These are phyloP conservation scores for Amphiprion percula DNA, from an alignment of 2,113 vertebrate species.

Conservation along the genomic window DNA sequence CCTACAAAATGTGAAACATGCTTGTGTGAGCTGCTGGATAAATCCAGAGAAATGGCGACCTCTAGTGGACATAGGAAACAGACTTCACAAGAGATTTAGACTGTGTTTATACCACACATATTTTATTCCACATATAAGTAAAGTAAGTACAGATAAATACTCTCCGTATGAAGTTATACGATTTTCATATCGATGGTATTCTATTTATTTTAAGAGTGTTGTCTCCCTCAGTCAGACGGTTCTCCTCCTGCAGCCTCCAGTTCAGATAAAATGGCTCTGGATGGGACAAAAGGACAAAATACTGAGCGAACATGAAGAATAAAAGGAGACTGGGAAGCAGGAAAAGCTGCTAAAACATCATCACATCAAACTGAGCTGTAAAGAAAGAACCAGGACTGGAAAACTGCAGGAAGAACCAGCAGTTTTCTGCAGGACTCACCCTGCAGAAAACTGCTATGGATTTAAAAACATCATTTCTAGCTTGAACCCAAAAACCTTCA, in stretches of 20 bases:
- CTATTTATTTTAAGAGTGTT: not conserved
- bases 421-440: too few relatives aligned
- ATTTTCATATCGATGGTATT: not conserved
- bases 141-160: constrained; percentile 4
- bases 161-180: not conserved
- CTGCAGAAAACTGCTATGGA: too few relatives aligned
- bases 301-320: not conserved
- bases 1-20: not conserved
- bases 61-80: constrained; percentile 17
- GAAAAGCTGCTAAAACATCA: too few relatives aligned
- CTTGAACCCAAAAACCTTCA: too few relatives aligned
- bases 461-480: too few relatives aligned
- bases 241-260: constrained; percentile 61
- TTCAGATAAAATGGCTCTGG: constrained; percentile 71
- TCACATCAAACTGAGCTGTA: too few relatives aligned
- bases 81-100: not conserved
- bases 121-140: constrained; percentile 43
- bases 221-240: constrained; percentile 47
- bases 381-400: too few relatives aligned
- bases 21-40: too few relatives aligned
- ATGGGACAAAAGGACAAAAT: constrained; percentile 20
- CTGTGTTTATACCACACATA: not conserved
- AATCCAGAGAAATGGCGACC: not conserved
- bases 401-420: too few relatives aligned
- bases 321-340: too few relatives aligned